These are phyloP conservation scores for Pycnomerus fuliginosus DNA, from an alignment of 2,888 invertebrate species.

Conservation along the genomic window DNA sequence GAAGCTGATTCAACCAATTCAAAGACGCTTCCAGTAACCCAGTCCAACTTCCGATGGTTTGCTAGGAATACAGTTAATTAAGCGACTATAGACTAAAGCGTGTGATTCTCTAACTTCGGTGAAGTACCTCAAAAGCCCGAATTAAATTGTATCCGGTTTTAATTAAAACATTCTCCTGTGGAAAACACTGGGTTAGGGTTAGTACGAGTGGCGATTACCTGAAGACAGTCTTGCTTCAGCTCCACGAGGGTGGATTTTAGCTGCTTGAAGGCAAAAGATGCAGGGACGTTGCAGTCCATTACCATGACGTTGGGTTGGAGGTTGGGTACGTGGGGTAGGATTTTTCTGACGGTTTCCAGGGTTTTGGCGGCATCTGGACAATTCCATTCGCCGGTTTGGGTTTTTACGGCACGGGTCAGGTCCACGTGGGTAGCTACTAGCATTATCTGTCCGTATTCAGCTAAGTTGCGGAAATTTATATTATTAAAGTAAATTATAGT, in stretches of 20 bases:
- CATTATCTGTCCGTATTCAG: constrained; percentile 62
- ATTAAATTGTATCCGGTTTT: constrained; percentile 32
- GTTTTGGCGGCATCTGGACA: constrained; percentile 58
- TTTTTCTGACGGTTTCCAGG: constrained; percentile 51
- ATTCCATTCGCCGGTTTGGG: constrained; percentile 59
- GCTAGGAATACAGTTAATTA: constrained; percentile 31
- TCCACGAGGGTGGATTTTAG: constrained; percentile 58
- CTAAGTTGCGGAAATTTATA: constrained; percentile 42
- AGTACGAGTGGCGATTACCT: constrained; percentile 45
- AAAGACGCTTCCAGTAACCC: constrained; percentile 62
- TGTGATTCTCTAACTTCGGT: background rate
- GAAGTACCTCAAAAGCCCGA: constrained; percentile 28
- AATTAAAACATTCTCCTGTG: constrained; percentile 23
- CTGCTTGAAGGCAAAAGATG: constrained; percentile 62
- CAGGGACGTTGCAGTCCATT: constrained; percentile 63
- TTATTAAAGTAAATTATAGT: background rate
- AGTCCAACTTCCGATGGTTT: constrained; percentile 54
- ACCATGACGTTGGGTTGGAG: constrained; percentile 60
- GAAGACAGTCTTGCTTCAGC: constrained; percentile 56
- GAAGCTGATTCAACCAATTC: constrained; percentile 54
- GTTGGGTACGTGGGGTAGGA: constrained; percentile 60
- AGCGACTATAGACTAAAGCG: background rate
- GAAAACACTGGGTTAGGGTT: constrained; percentile 3
- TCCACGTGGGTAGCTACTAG: constrained; percentile 67
- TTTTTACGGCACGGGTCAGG: constrained; percentile 54